Conservation (phyloP, 2,797 vertebrate genomes). For the Sciaenops ocellatus region DNA sequence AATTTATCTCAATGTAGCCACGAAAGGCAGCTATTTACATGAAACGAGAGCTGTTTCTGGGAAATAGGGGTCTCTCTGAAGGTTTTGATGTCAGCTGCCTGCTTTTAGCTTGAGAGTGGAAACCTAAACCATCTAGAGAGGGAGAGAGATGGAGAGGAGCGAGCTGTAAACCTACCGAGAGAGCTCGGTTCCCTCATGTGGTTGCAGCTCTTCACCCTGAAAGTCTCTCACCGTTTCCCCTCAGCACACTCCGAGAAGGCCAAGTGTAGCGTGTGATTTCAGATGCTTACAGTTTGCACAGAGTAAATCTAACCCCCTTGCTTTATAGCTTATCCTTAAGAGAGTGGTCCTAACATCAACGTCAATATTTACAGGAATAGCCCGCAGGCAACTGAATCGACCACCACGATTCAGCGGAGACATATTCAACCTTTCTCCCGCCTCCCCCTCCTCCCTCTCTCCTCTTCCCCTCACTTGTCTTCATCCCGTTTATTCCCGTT, state of each 20-base stretch:
- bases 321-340: slow-evolving; percentile 82
- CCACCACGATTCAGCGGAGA: slow-evolving; percentile 76
- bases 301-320: slow-evolving; percentile 73
- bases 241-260: slow-evolving; percentile 47
- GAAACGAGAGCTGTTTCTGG: slow-evolving; percentile 79
- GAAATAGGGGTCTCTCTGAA: slow-evolving; percentile 77
- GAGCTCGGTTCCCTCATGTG: slow-evolving; percentile 66
- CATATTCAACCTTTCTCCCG: slow-evolving; percentile 67
- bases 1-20: slow-evolving; percentile 79
- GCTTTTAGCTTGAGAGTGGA: slow-evolving; percentile 80
- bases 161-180: slow-evolving; percentile 67
- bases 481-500: slow-evolving; percentile 64
- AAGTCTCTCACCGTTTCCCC: slow-evolving; percentile 64
- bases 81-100: slow-evolving; percentile 80
- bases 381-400: slow-evolving; percentile 81
- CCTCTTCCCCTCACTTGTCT: slow-evolving; percentile 54
- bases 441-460: slow-evolving; percentile 13
- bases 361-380: slow-evolving; percentile 85
- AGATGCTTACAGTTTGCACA: slow-evolving; percentile 70
- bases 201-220: slow-evolving; percentile 66
- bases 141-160: slow-evolving; percentile 47
- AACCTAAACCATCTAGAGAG: slow-evolving; percentile 77
- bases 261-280: slow-evolving; percentile 63
- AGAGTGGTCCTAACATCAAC: slow-evolving; percentile 83
- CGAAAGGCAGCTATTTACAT: slow-evolving; percentile 79